Base-by-base conservation (phyloP, 2,113 vertebrate species). In the Oreochromis tanganicae region DNA sequence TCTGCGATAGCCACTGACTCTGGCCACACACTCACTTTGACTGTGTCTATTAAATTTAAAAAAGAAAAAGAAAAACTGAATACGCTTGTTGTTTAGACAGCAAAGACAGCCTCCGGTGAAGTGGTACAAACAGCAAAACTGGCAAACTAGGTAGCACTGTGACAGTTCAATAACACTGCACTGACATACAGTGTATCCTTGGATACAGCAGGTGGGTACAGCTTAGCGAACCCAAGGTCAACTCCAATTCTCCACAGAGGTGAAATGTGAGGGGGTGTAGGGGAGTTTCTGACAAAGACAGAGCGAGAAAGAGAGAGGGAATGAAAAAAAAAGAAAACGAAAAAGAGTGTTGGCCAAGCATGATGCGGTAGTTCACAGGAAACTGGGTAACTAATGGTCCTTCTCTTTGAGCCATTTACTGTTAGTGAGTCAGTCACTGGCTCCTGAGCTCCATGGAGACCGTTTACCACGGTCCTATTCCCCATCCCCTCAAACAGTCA, bases 331-430 rank as follows among this genome's bases (percentile, higher is more conserved):
- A 57, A 48, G 29, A 80, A 89, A 86, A 48, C 75, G 14, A 87
- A 36, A 89, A 80, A 36, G 82, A 84, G 43, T 71, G 90, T 41
- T 63, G 66, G 43, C 56, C 59, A 52, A 46, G 75, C 55, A 48
- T 29, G 73, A 91, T 84, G 73, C 36, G 82, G 87, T 78, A 73
- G 87, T 84, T 94, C 61, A 85, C 86, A 95, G 87, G 84, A 89
- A 91, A 92, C 92, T 86, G 66, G 50, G 80, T 87, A 93, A 85
- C 88, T 95, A 94, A 92, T 90, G 84, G 87, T 75, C 87, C 88
- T 87, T 91, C 82, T 83, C 83, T 80, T 87, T 82, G 36, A 1
- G 1, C 80, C 81, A 92, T 95, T 95, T 88, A 89, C 78, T 57
- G 71, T 83, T 83, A 79, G 34, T 93, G 92, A 92, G 90, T 93